Evolutionary conservation across 2,113 vertebrate species (phyloP).

Genomic region (Elgaria multicarinata): DNA sequence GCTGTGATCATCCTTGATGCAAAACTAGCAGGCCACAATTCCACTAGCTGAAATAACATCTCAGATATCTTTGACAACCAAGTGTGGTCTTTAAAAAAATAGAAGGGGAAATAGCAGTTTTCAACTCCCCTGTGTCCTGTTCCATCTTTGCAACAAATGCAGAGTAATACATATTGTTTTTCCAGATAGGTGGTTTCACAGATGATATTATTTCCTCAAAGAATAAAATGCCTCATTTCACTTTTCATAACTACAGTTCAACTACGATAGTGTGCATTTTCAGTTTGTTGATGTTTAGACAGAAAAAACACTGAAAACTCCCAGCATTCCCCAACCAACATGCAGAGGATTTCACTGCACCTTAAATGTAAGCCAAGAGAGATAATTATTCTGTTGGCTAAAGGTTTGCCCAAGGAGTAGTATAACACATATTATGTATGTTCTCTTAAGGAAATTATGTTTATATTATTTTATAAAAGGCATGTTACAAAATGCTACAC

Average conservation of each 20-base stretch:
- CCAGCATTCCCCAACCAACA: too few species aligned
- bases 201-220: neutral
- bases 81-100: constrained; percentile 41
- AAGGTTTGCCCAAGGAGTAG: neutral
- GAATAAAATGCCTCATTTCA: neutral
- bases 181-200: neutral
- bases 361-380: neutral
- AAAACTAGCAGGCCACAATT: constrained; percentile 47
- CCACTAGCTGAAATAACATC: constrained; percentile 45
- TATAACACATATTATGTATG: constrained; percentile 18
- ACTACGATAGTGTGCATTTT: constrained; percentile 12
- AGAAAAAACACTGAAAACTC: too few species aligned
- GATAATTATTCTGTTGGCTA: constrained; percentile 12
- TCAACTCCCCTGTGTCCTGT: neutral
- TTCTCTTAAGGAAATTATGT: constrained; percentile 8
- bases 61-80: constrained; percentile 45
- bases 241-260: constrained; percentile 35
- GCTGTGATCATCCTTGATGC: constrained; percentile 60
- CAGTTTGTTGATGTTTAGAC: neutral
- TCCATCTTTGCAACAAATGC: neutral
- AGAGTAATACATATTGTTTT: constrained; percentile 4
- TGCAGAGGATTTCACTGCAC: too few species aligned
- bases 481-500: neutral
- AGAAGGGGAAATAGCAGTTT: constrained; percentile 11
- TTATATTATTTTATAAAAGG: constrained; percentile 11